These are phyloP conservation scores for Invenusta paracnida DNA, from an alignment of 2,888 invertebrate species.

Conservation along the genomic window DNA sequence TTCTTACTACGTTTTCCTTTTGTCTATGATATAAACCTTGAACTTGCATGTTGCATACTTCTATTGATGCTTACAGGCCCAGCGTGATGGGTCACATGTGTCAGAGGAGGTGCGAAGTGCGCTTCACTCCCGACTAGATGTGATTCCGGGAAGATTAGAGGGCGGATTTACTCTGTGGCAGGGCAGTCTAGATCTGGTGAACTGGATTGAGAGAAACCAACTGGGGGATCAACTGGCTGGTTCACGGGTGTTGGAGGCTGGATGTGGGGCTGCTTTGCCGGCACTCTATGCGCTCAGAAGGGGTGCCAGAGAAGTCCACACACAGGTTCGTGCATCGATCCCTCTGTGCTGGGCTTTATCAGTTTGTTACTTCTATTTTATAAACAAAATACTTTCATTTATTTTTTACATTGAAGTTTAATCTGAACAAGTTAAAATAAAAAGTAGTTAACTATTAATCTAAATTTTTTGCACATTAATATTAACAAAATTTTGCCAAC, in stretches of 20 bases:
- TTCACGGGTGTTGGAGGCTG: conserved; percentile 69
- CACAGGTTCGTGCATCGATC: neutral
- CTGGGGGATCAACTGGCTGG: conserved; percentile 60
- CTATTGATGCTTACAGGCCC: neutral
- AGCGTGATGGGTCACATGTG: neutral
- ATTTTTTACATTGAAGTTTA: too few species aligned
- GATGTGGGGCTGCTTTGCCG: conserved; percentile 83
- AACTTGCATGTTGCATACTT: too few species aligned
- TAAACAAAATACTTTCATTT: too few species aligned
- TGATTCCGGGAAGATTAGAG: conserved; percentile 54
- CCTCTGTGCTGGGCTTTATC: too few species aligned
- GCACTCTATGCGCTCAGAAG: conserved; percentile 73
- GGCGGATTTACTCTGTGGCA: conserved; percentile 95
- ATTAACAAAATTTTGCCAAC: too few species aligned
- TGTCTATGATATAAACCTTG: too few species aligned
- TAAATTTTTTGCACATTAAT: too few species aligned
- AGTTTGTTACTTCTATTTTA: too few species aligned
- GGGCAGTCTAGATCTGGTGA: conserved; percentile 75
- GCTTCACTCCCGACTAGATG: neutral
- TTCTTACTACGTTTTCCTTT: too few species aligned
- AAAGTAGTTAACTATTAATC: too few species aligned
- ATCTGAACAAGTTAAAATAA: too few species aligned
- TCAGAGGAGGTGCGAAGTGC: neutral
- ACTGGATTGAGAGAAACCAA: conserved; percentile 65
- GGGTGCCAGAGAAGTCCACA: conserved; percentile 66